These are phyloP conservation scores for Philereme vetulata DNA, from an alignment of 2,888 invertebrate species.

Conservation along the genomic window DNA sequence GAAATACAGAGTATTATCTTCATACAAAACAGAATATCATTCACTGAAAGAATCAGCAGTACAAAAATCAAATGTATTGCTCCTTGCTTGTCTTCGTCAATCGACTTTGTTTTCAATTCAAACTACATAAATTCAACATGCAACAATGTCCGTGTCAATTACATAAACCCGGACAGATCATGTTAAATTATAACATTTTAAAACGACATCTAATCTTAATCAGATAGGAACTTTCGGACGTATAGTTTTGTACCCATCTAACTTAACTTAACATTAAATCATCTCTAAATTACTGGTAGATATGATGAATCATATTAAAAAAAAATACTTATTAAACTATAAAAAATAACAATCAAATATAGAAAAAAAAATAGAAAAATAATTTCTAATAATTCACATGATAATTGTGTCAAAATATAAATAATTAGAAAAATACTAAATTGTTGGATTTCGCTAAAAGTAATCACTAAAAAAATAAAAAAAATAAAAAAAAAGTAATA, in stretches of 20 bases:
- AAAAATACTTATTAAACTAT: constrained; percentile 4
- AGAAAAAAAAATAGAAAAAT: constrained; percentile 27
- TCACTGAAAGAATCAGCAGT: constrained; percentile 14
- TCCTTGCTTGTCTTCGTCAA: constrained; percentile 13
- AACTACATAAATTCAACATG: constrained; percentile 13
- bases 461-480: constrained; percentile 7
- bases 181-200: not conserved
- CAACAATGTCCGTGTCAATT: constrained; percentile 3
- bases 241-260: constrained; percentile 19
- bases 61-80: constrained; percentile 28
- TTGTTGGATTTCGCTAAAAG: constrained; percentile 14
- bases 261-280: constrained; percentile 15
- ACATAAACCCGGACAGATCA: not conserved
- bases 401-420: constrained; percentile 27
- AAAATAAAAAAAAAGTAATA: constrained; percentile 26
- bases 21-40: constrained; percentile 9
- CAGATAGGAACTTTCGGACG: constrained; percentile 48
- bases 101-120: constrained; percentile 23
- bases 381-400: constrained; percentile 14
- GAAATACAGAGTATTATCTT: constrained; percentile 42
- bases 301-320: not conserved
- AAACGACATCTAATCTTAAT: constrained; percentile 21
- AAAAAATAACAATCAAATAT: constrained; percentile 24
- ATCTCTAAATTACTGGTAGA: no score
- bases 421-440: constrained; percentile 32